Evolutionary conservation across 2,797 vertebrate genomes (phyloP).

Genomic region (Muraenolepis orangiensis): DNA sequence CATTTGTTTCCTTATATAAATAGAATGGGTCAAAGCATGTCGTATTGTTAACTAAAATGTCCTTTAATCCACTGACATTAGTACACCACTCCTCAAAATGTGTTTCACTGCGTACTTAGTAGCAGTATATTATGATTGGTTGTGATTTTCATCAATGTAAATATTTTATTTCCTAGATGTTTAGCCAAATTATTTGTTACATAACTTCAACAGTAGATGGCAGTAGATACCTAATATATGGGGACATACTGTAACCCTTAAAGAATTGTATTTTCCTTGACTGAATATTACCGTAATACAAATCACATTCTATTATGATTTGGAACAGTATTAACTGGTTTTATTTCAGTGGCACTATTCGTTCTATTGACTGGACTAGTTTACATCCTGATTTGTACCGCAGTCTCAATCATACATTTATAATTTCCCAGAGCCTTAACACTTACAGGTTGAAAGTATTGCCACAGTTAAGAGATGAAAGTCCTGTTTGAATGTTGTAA

Average conservation of each 20-base stretch:
- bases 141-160: not conserved
- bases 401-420: slow-evolving; percentile 33
- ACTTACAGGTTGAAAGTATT: slow-evolving; percentile 15
- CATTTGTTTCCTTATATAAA: slow-evolving; percentile 20
- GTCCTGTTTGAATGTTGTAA: slow-evolving; percentile 42
- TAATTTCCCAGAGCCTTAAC: slow-evolving; percentile 44
- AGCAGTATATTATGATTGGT: not conserved
- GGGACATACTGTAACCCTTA: not conserved
- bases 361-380: not conserved
- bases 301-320: slow-evolving; percentile 11
- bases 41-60: slow-evolving; percentile 22
- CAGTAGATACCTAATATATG: slow-evolving; percentile 9
- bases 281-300: slow-evolving; percentile 15
- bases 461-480: slow-evolving; percentile 36
- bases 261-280: slow-evolving; percentile 6
- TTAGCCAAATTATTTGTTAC: not conserved
- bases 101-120: not conserved
- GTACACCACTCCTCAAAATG: not conserved
- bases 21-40: slow-evolving; percentile 57
- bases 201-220: slow-evolving; percentile 42
- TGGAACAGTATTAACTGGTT: slow-evolving; percentile 36
- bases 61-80: slow-evolving; percentile 9
- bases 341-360: slow-evolving; percentile 19
- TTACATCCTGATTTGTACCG: slow-evolving; percentile 8
- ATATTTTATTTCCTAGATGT: not conserved